Evolutionary conservation across 2,888 invertebrate species (phyloP), one percentile per base, ranked within the genome.

Genomic region (Tetragonisca angustula): DNA sequence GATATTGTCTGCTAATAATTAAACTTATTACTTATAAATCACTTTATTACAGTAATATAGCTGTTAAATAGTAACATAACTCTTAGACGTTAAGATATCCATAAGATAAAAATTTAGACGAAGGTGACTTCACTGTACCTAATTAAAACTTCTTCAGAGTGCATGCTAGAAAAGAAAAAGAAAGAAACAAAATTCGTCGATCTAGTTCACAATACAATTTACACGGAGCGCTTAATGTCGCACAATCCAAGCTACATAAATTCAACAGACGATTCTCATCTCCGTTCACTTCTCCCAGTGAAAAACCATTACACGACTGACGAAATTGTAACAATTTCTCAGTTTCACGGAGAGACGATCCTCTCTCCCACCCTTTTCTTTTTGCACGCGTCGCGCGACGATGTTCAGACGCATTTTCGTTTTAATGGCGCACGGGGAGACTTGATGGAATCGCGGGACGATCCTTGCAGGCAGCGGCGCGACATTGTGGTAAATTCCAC

Each of bases 401-500:
- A 27, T 56, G 52, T 52, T 83, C 84, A 59, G 71, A 68, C 79
- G 49, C 64, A 32, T 49, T 79, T 65, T 52, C 65, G 54, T 59
- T 83, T 83, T 87, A 88, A 88, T 81, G 83, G 79, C 77, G n/a
- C 62, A 56, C 79, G 24, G 72, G 75, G 67, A 79, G 67, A 79
- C 70, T 75, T 62, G 84, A 78, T 78, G 65, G 74, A 79, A 81
- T 81, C 81, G 49, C 61, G 64, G 64, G 70, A 49, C 87, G 78
- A 80, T 64, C 73, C 76, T 81, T 70, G 61, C 56, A 32, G 27
- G 67, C 67, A 64, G 43, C 15, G 21, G 36, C 75, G 79, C 76
- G 81, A 21, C 69, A 15, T 19, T 21, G 77, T 76, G 80, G 70
- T 86, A 87, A 90, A 90, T 82, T 86, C 77, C 65, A 81, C 79